These are phyloP conservation scores for Lepidotrigona ventralis DNA, from an alignment of 1,140 invertebrate genomes.

Conservation along the genomic window DNA sequence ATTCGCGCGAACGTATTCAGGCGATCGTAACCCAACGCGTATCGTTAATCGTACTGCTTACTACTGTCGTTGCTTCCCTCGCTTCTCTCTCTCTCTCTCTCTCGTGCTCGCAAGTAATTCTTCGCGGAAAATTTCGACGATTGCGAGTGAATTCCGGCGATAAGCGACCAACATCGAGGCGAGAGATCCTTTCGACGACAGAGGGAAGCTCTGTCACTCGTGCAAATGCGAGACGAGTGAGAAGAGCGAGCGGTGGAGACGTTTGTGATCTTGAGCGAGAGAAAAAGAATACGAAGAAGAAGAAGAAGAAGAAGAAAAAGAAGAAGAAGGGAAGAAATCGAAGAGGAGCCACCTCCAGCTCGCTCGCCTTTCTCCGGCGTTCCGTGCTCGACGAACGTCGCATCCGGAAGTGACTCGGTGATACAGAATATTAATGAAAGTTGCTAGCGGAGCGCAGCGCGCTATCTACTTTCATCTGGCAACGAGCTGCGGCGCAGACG, in stretches of 20 bases:
- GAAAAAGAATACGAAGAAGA: not conserved
- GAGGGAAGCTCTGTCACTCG: too few species aligned
- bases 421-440: constrained; percentile 49
- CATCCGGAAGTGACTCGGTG: constrained; percentile 42
- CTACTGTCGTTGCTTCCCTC: not conserved
- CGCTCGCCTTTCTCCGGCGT: not conserved
- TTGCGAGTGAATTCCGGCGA: constrained; percentile 1
- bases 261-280: not conserved
- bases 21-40: too few species aligned
- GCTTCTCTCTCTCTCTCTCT: not conserved
- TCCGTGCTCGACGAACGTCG: constrained; percentile 8
- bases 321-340: constrained; percentile 8
- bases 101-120: too few species aligned
- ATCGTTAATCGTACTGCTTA: constrained; percentile 22
- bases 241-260: not conserved
- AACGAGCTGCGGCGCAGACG: not conserved
- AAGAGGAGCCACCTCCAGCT: too few species aligned
- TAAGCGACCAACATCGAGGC: too few species aligned
- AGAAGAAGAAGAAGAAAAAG: not conserved
- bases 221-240: too few species aligned
- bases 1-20: too few species aligned
- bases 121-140: too few species aligned
- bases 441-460: constrained; percentile 1
- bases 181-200: too few species aligned
- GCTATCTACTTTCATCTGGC: not conserved